These are phyloP conservation scores for Tetrao urogallus DNA, from an alignment of 2,113 vertebrate genomes.

Conservation along the genomic window DNA sequence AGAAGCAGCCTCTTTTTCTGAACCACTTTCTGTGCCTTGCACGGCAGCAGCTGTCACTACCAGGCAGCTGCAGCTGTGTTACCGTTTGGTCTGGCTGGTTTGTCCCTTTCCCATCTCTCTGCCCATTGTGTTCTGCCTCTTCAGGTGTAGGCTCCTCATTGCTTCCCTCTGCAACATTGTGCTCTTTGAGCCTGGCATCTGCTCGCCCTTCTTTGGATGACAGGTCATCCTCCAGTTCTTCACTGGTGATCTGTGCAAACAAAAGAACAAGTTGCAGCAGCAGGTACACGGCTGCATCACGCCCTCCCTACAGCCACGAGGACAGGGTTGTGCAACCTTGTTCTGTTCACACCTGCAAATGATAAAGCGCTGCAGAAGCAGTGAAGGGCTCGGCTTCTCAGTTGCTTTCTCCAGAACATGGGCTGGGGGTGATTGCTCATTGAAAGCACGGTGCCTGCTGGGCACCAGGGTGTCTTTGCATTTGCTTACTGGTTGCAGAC, in stretches of 20 bases:
- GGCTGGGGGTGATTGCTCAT: rapidly evolving
- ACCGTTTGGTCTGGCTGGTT: background rate
- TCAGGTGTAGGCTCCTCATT: background rate
- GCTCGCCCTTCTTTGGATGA: conserved; percentile 59
- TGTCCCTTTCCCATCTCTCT: background rate
- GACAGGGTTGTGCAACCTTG: background rate
- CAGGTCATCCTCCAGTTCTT: conserved; percentile 52
- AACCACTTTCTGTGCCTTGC: background rate
- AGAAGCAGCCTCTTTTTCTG: background rate
- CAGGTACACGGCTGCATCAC: rapidly evolving
- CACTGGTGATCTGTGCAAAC: conserved; percentile 34
- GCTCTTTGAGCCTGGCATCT: conserved; percentile 20
- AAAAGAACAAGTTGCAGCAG: background rate
- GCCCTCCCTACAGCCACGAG: rapidly evolving
- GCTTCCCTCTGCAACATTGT: background rate
- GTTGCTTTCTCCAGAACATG: rapidly evolving
- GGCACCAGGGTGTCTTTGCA: too few relatives aligned
- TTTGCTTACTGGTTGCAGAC: too few relatives aligned
- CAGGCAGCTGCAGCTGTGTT: background rate
- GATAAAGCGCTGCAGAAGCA: rapidly evolving
- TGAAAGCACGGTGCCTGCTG: rapidly evolving
- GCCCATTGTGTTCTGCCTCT: background rate
- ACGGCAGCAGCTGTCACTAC: rapidly evolving
- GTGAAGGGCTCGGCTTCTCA: rapidly evolving
- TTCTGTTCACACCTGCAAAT: background rate